A percentile compares a stretch with the other conserved stretches of the same genome.
phyloP scores from a whole-genome alignment of 1,140 invertebrate species.

The Nomia melanderi region DNA sequence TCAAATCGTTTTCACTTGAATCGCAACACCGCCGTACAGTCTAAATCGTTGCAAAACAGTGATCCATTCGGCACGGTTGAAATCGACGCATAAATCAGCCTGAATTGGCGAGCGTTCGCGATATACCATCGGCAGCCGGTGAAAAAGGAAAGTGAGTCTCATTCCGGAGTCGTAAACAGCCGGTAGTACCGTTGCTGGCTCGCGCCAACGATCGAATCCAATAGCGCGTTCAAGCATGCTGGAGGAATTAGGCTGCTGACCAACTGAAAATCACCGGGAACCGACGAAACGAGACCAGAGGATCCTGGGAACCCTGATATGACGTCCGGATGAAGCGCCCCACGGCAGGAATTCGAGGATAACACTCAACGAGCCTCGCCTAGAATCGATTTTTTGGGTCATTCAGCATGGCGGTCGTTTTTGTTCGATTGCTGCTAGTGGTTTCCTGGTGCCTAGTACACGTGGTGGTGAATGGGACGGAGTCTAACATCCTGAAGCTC shows the following conservation, averaged over 20 bases:
- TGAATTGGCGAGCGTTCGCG: background rate
- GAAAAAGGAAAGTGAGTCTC: conserved; percentile 27
- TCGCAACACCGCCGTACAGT: no score
- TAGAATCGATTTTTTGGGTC: no score
- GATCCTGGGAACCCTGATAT: no score
- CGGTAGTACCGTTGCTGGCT: background rate
- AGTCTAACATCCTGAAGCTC: conserved; percentile 72
- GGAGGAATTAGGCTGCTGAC: conserved; percentile 22
- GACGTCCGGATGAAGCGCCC: conserved; percentile 30
- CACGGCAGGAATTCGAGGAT: no score
- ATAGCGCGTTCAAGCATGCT: conserved; percentile 33
- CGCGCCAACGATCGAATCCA: background rate
- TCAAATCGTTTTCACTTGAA: no score
- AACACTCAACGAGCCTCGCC: no score
- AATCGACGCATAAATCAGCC: no score
- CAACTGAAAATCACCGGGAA: background rate
- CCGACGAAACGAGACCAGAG: no score
- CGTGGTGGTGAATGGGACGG: conserved; percentile 45
- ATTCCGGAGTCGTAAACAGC: conserved; percentile 2
- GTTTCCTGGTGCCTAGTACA: background rate
- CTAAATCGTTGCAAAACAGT: no score
- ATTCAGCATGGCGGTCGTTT: conserved; percentile 42
- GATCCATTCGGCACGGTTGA: no score
- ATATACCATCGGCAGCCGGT: background rate
- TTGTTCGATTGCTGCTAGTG: background rate